These are phyloP conservation scores for Abscondita cerata DNA, from an alignment of 2,888 invertebrate genomes.

Conservation along the genomic window DNA sequence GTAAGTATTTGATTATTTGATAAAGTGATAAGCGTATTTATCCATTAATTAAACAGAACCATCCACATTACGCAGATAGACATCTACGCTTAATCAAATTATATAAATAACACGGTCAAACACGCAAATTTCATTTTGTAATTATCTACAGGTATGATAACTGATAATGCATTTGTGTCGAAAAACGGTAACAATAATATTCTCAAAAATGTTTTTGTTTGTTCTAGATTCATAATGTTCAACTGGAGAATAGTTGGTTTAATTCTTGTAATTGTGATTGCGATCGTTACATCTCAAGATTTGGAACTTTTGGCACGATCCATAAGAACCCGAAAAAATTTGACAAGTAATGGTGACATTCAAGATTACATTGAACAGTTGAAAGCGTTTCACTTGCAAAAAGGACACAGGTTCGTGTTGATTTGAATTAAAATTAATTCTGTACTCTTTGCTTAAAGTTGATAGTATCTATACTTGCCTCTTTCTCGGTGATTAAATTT, in stretches of 20 bases:
- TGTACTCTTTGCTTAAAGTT: no score
- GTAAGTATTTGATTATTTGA: constrained; percentile 7
- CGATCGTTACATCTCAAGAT: constrained; percentile 28
- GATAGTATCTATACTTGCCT: no score
- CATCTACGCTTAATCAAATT: no score
- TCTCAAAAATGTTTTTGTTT: constrained; percentile 10
- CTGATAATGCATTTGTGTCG: no score
- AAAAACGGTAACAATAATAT: no score
- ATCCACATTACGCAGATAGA: no score
- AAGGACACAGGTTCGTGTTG: constrained; percentile 26
- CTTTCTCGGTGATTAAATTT: no score
- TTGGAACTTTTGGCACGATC: constrained; percentile 32
- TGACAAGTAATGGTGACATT: constrained; percentile 37
- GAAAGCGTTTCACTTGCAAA: constrained; percentile 28
- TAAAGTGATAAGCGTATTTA: constrained; percentile 1
- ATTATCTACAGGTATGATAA: no score
- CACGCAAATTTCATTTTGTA: no score
- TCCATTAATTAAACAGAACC: constrained; percentile 1
- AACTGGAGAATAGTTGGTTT: constrained; percentile 28
- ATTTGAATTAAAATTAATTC: no score
- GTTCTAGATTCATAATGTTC: constrained; percentile 30
- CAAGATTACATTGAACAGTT: constrained; percentile 36
- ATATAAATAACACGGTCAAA: no score
- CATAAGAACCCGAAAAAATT: constrained; percentile 23
- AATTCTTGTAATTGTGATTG: constrained; percentile 28